Evolutionary conservation across 2,113 vertebrate species (phyloP).

Genomic region (Semicossyphus pulcher): DNA sequence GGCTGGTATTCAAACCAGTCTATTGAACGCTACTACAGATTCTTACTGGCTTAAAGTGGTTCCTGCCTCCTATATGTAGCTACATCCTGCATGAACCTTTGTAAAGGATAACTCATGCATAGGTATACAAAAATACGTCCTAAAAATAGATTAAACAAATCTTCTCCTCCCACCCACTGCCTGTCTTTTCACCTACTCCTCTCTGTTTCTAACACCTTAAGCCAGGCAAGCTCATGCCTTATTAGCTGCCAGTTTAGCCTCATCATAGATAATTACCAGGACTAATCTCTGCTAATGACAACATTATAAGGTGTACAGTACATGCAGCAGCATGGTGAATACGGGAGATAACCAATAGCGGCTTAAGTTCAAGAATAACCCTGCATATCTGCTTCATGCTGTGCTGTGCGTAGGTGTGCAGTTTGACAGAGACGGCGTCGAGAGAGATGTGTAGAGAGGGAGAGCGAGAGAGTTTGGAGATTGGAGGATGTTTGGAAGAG

Average conservation of each 20-base stretch:
- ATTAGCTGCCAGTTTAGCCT: slow-evolving; percentile 67
- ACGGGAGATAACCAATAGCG: slow-evolving; percentile 36
- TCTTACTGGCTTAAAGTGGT: not conserved
- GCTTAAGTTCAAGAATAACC: slow-evolving; percentile 60
- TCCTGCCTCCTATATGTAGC: not conserved
- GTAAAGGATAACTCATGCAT: not conserved
- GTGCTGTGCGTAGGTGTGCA: slow-evolving; percentile 34
- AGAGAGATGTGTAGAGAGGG: not conserved
- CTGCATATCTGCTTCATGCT: slow-evolving; percentile 11
- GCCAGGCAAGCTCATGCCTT: slow-evolving; percentile 39
- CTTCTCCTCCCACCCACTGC: not conserved
- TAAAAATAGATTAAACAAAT: slow-evolving; percentile 29
- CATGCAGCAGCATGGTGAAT: slow-evolving; percentile 48
- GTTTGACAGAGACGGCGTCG: slow-evolving; percentile 17
- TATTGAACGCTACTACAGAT: no score
- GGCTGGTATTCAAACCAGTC: no score
- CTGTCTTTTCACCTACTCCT: slow-evolving; percentile 8
- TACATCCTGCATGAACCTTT: no score
- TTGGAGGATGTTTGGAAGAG: slow-evolving; percentile 31
- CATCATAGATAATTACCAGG: slow-evolving; percentile 69
- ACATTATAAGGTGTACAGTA: slow-evolving; percentile 61
- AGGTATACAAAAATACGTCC: slow-evolving; percentile 25
- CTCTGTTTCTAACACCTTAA: slow-evolving; percentile 50
- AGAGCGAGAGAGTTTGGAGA: not conserved
- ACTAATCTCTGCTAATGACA: slow-evolving; percentile 75